Evolutionary conservation across 2,888 invertebrate genomes (phyloP), one percentile per base, ranked within the genome.

Genomic region (Aromia moschata): DNA sequence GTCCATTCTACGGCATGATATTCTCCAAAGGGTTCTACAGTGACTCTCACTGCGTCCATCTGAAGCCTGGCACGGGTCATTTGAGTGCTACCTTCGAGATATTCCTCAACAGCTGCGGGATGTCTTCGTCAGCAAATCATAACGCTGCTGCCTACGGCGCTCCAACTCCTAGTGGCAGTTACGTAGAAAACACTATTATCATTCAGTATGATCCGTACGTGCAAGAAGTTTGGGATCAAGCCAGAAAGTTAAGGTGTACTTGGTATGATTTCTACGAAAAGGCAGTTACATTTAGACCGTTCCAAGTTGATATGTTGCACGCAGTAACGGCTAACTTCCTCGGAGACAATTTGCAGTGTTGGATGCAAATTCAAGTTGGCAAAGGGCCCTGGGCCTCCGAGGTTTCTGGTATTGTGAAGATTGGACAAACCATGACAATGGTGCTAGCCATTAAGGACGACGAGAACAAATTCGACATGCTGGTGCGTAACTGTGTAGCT

Each of bases 371-470:
- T 72, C 96, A 96, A 82, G 95, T 95, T 41, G 96, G 96, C 55
- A 96, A 96, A 79, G 96, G 96, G 67, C 96, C 96, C 0, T 96
- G 96, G 96, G 96, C 96, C n/a, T 94, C 94, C 10, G 96, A 96
- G 82, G 96, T 96, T 25, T 94, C 94, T 0, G 96, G 96, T 53
- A 94, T 96, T 74, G 96, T 96, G 7, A 96, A 96, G 83, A 96
- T 96, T 68, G 96, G 96, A 16, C 96, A 96, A 79, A 96, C 96
- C 0, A 96, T 96, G 96, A 96, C 96, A 9, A 96, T 96, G 96
- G 96, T 96, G 9, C 83, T 96, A 60, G 96, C 96, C 15, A 96
- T 96, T 74, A 96, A 96, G 81, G 96, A 96, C 71, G 95, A 96
- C 72, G 96, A 96, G 81, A 95, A 94, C 75, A 96, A 96, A 83